Conservation (phyloP, 2,113 vertebrate genomes). For the Rattus rattus region DNA sequence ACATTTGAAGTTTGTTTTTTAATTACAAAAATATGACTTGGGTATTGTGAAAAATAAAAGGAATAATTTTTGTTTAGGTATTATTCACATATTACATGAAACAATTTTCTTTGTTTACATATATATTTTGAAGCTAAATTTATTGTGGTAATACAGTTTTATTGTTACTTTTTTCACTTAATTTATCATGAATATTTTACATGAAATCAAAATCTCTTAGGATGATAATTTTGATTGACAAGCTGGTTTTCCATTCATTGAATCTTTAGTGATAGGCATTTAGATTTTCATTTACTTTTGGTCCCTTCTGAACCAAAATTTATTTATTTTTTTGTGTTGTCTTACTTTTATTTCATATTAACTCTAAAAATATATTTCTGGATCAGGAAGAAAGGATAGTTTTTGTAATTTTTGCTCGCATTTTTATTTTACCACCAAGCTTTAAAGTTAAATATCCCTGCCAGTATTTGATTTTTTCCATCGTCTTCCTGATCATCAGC, state of each 20-base stretch:
- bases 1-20: conserved; percentile 42
- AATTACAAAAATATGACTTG: conserved; percentile 40
- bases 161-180: background rate
- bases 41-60: conserved; percentile 49
- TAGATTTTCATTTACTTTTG: conserved; percentile 39
- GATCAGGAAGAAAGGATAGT: background rate
- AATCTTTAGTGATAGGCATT: background rate
- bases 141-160: background rate
- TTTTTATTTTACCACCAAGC: conserved; percentile 21
- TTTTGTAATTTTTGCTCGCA: conserved; percentile 13
- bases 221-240: conserved; percentile 33
- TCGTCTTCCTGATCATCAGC: background rate
- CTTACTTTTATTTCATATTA: conserved; percentile 2
- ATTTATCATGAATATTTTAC: conserved; percentile 20
- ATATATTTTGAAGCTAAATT: conserved; percentile 14
- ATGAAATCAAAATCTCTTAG: conserved; percentile 5
- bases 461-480: background rate
- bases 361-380: conserved; percentile 18
- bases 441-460: conserved; percentile 11
- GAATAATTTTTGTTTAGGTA: conserved; percentile 39
- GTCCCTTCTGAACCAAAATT: background rate
- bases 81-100: conserved; percentile 6
- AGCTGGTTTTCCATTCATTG: conserved; percentile 23
- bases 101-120: background rate
- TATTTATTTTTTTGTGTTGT: background rate